Evolutionary conservation across 2,113 vertebrate genomes (phyloP).

Genomic region (Acanthisitta chloris): DNA sequence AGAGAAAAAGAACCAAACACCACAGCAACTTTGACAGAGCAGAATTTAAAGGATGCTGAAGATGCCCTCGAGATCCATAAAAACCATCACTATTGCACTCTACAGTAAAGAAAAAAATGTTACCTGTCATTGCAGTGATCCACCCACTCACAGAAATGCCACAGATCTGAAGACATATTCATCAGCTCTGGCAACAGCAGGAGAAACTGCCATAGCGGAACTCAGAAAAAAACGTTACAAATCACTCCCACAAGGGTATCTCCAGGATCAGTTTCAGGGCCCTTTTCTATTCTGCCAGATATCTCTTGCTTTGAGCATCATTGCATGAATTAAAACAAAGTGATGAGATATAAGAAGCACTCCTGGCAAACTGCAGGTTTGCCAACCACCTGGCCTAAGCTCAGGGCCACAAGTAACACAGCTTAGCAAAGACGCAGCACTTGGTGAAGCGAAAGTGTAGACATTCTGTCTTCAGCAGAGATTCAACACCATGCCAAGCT

Average conservation of each 20-base stretch:
- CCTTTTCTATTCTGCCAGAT: neutral
- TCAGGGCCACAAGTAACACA: neutral
- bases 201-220: neutral
- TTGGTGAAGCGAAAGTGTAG: neutral
- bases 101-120: neutral
- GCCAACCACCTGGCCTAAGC: neutral
- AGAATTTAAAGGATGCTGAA: neutral
- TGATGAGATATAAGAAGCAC: neutral
- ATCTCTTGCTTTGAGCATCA: neutral
- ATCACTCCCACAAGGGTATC: neutral
- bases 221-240: neutral
- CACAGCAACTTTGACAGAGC: neutral
- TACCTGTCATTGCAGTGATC: neutral
- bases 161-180: neutral
- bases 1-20: neutral
- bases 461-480: neutral
- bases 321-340: neutral
- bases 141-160: conserved; percentile 8
- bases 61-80: neutral
- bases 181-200: neutral
- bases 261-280: neutral
- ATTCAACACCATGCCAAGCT: neutral
- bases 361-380: neutral
- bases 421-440: neutral
- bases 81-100: neutral